Percentiles rank a stretch among this genome's conserved stretches.
Conservation (phyloP, 2,113 vertebrate species). For the Macquaria ambigua region DNA sequence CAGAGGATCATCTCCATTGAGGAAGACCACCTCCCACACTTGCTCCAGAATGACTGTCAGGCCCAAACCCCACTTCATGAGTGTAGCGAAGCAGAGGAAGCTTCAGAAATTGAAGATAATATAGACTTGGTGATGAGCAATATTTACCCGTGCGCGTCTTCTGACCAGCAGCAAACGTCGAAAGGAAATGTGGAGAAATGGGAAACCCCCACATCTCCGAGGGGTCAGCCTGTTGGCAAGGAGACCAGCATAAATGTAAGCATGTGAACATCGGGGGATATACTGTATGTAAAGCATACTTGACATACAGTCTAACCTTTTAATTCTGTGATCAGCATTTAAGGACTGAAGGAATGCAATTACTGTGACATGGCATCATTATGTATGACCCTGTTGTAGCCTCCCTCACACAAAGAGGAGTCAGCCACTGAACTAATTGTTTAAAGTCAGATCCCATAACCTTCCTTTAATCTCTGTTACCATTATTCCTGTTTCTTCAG, state of each 20-base stretch:
- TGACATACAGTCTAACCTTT: not conserved
- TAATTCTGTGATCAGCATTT: not conserved
- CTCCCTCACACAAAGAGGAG: not conserved
- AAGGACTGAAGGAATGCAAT: not conserved
- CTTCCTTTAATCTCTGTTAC: not conserved
- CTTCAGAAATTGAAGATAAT: conserved; percentile 51
- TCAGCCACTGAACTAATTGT: not conserved
- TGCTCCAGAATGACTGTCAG: conserved; percentile 83
- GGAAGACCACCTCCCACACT: conserved; percentile 93
- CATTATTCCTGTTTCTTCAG: conserved; percentile 77
- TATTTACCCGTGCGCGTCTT: conserved; percentile 37
- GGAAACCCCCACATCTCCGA: conserved; percentile 78
- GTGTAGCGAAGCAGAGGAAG: conserved; percentile 78
- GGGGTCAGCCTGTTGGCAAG: conserved; percentile 90
- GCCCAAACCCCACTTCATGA: conserved; percentile 68
- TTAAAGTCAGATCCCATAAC: not conserved
- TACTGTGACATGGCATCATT: not conserved
- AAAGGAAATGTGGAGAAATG: conserved; percentile 8
- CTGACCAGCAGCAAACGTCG: conserved; percentile 25
- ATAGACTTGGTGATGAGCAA: conserved; percentile 74
- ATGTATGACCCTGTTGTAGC: not conserved
- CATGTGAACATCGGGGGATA: no score
- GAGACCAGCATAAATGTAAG: conserved; percentile 83
- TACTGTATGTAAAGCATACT: not conserved
- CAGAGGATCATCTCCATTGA: conserved; percentile 96